Base-by-base conservation (phyloP, 2,113 vertebrate genomes). In the Pycnonotus jocosus region DNA sequence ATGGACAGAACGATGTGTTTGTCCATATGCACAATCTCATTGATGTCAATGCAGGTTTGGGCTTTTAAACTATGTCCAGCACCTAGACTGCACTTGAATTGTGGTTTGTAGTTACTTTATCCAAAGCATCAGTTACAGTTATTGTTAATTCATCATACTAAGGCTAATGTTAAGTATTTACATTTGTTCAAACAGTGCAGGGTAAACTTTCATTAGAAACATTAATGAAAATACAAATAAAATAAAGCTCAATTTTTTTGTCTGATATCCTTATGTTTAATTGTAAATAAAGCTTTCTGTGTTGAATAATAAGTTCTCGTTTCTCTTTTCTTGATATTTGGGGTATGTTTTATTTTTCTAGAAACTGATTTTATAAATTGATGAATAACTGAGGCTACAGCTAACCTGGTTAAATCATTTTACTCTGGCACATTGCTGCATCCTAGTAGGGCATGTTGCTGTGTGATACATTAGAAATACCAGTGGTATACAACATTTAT, bases 211-310 rank as follows among this genome's bases (percentile, higher is more conserved):
- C 61, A 56, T 71, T 58, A 74, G 40, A 88, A 87, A 78, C 18
- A 3, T 62, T 61, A 54, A 73, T 50, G 30, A 91, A 50, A 82
- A 82, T 66, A 31, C 7, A 66, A 77, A 81, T 27, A 76, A 93
- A 89, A 81, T 47, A 72, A 89, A 93, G 18, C 24, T 90, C 27
- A 45, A 70, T 37, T 22, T 3, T 83, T 51, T 7, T 45, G 61
- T 83, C 66, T 86, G 62, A 86, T 85, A 81, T 54, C 4, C 8
- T 61, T 62, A 61, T 92, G 81, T 92, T 23, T 92, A 88, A 87
- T 66, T 96, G 91, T 92, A 94, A 96, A 95, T 92, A 90, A 97
- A 96, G 15, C 30, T n/a, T 72, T 68, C 35, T 13, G 17, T 81
- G 77, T 84, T 76, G 77, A n/a, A 88, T 81, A 93, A 72, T 35